phyloP scores from a whole-genome alignment of 2,113 vertebrate genomes.

The Asarcornis scutulata region DNA sequence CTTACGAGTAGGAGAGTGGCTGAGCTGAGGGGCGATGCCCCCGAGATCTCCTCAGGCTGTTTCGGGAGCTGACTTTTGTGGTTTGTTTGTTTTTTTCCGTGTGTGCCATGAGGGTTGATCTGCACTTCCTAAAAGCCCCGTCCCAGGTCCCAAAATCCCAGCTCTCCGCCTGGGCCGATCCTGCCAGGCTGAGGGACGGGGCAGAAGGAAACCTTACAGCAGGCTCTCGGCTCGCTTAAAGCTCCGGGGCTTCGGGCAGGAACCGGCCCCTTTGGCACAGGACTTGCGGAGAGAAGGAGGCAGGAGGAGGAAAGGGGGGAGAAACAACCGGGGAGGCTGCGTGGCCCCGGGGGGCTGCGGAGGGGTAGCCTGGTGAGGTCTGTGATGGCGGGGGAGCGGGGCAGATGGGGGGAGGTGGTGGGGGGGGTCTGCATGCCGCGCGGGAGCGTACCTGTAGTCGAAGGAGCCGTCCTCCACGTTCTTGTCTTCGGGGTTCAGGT shows the following conservation, averaged over 20 bases:
- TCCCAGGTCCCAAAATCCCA: neutral
- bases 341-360: neutral
- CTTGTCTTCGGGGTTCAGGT: conserved; percentile 90
- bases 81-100: too few species aligned
- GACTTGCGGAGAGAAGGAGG: neutral
- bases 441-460: conserved; percentile 90
- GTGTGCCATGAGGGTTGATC: rapidly evolving
- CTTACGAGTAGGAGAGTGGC: neutral
- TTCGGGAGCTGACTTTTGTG: too few species aligned
- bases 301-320: conserved; percentile 12
- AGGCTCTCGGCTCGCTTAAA: rapidly evolving
- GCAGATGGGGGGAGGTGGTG: neutral
- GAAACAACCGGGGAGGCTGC: neutral
- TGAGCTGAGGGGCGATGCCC: neutral
- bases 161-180: neutral
- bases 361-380: neutral
- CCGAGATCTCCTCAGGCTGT: neutral
- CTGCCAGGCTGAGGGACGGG: neutral
- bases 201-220: neutral
- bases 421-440: neutral
- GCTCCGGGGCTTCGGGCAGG: neutral
- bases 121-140: neutral
- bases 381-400: neutral
- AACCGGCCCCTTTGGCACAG: neutral
- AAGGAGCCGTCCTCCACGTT: conserved; percentile 96